These are phyloP conservation scores for Mesitornis unicolor DNA, from an alignment of 2,113 vertebrate species.

Conservation along the genomic window DNA sequence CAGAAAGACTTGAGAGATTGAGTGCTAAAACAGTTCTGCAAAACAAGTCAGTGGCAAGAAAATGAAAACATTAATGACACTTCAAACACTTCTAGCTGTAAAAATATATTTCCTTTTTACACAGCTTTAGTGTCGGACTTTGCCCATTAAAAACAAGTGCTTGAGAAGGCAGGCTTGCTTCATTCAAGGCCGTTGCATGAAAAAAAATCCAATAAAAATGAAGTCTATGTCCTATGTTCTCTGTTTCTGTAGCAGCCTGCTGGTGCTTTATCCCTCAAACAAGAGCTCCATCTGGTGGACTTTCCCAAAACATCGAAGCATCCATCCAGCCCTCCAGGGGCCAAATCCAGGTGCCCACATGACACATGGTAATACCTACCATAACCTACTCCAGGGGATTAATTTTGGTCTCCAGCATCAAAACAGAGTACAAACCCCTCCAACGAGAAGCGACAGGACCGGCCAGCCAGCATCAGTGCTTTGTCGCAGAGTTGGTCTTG, in stretches of 20 bases:
- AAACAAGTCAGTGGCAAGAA: background rate
- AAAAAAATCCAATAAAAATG: background rate
- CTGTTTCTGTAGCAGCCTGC: background rate
- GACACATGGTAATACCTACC: background rate
- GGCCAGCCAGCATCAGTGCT: accelerated
- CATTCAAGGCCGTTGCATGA: background rate
- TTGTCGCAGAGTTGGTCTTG: background rate
- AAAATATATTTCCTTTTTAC: background rate
- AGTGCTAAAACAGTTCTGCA: background rate
- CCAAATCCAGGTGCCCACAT: accelerated
- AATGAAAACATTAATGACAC: background rate
- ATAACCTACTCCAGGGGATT: too few relatives aligned
- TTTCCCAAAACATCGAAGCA: background rate
- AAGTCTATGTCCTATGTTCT: background rate
- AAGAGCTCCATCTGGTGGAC: constrained; percentile 76
- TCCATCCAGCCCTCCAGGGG: background rate
- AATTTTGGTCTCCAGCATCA: background rate
- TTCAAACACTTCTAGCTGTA: background rate
- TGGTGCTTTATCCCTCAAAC: constrained; percentile 43
- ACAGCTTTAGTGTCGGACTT: background rate
- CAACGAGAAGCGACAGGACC: background rate
- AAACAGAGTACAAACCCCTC: background rate
- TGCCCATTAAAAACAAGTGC: background rate
- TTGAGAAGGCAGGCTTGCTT: background rate
- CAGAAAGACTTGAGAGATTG: background rate